Percentiles rank a stretch among this genome's conserved stretches.
Evolutionary conservation across 2,888 invertebrate species (phyloP).

Genomic region (Peribatodes rhomboidaria): DNA sequence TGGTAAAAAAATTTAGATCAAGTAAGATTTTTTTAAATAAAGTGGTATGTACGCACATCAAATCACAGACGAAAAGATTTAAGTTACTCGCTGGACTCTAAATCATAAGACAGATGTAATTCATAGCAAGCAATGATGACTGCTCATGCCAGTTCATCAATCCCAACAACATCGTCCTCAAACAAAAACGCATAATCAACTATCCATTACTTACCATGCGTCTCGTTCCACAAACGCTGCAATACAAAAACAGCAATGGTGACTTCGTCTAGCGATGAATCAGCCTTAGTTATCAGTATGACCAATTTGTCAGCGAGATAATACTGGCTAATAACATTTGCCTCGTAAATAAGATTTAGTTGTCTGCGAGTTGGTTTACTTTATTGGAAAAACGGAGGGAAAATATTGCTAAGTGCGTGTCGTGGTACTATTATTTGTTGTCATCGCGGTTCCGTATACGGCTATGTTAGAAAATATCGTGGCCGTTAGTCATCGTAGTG

Average conservation of each 20-base stretch:
- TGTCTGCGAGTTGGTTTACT: constrained; percentile 17
- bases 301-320: constrained; percentile 29
- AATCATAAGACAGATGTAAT: not conserved
- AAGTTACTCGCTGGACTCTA: not conserved
- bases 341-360: constrained; percentile 35
- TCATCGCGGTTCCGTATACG: not conserved
- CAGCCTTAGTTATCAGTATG: constrained; percentile 5
- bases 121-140: not conserved
- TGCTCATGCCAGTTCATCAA: not conserved
- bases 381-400: constrained; percentile 10
- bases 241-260: constrained; percentile 8
- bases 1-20: no score
- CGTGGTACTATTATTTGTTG: not conserved
- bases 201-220: not conserved
- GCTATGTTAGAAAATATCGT: not conserved
- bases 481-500: not conserved
- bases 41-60: no score
- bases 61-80: not conserved
- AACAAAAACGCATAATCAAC: not conserved
- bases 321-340: constrained; percentile 31
- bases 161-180: not conserved
- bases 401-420: not conserved
- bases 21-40: no score
- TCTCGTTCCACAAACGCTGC: not conserved
- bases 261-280: not conserved